These are phyloP conservation scores for Brachirus orientalis DNA, from an alignment of 2,113 vertebrate genomes.

Conservation along the genomic window DNA sequence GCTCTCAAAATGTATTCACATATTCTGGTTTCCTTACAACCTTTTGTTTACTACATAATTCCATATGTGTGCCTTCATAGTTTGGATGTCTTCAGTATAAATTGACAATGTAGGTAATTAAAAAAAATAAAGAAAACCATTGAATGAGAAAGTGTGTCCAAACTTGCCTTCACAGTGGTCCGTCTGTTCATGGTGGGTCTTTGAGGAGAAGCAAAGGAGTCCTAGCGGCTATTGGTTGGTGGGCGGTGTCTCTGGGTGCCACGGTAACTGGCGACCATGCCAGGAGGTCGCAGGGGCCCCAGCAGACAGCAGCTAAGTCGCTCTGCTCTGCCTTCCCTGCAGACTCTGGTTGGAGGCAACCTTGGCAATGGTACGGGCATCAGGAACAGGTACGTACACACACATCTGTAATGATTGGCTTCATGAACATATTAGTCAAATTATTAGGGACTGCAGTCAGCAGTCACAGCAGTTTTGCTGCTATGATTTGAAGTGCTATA, in stretches of 20 bases:
- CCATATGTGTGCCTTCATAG: too few relatives aligned
- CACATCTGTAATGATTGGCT: background rate
- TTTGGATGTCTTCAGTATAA: too few relatives aligned
- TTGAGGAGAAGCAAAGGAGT: conserved; percentile 68
- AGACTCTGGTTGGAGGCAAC: conserved; percentile 94
- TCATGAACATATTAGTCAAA: background rate
- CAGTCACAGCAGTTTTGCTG: too few relatives aligned
- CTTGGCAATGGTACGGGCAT: conserved; percentile 92
- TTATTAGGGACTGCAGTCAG: too few relatives aligned
- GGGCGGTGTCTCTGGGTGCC: conserved; percentile 59
- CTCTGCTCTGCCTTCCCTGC: conserved; percentile 95
- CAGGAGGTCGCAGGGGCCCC: conserved; percentile 98
- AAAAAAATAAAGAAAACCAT: too few relatives aligned
- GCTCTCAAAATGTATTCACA: too few relatives aligned
- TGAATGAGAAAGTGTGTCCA: too few relatives aligned
- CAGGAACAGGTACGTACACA: conserved; percentile 88
- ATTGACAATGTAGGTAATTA: too few relatives aligned
- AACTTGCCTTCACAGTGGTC: conserved; percentile 67
- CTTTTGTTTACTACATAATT: too few relatives aligned
- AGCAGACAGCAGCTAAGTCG: conserved; percentile 99
- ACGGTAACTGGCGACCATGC: conserved; percentile 88
- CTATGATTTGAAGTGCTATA: too few relatives aligned
- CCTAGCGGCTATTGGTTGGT: conserved; percentile 63
- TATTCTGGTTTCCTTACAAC: too few relatives aligned
- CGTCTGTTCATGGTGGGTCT: conserved; percentile 68